Percentiles rank a stretch among this genome's conserved stretches.
phyloP scores from a whole-genome alignment of 30 jellyfish, hydroid and myxozoan species.

The Haliclystus octoradiatus region DNA sequence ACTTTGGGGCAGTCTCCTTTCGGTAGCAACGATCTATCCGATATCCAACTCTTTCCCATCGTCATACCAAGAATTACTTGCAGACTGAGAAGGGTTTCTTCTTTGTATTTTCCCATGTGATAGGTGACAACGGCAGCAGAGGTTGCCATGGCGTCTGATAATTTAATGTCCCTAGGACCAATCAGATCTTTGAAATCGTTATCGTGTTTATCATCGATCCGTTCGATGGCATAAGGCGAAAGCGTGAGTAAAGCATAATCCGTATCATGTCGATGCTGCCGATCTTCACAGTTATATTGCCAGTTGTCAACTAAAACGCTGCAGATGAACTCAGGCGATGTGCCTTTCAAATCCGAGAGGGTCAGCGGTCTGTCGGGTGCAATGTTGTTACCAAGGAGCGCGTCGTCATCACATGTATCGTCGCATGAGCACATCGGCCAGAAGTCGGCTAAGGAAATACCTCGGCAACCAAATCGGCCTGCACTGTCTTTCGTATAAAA shows the following conservation, averaged over 20 bases:
- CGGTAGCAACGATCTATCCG: slow-evolving; percentile 28
- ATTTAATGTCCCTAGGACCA: slow-evolving; percentile 31
- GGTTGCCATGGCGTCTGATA: slow-evolving; percentile 76
- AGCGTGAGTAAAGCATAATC: slow-evolving; percentile 35
- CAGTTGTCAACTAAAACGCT: slow-evolving; percentile 57
- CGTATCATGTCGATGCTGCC: neutral
- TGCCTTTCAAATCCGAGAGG: slow-evolving; percentile 26
- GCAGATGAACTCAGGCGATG: slow-evolving; percentile 32
- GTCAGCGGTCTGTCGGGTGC: slow-evolving; percentile 17
- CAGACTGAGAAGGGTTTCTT: slow-evolving; percentile 33
- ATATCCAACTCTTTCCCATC: slow-evolving; percentile 54
- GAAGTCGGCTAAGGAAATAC: slow-evolving; percentile 34
- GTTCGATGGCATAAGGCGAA: slow-evolving; percentile 40
- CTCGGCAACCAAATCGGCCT: slow-evolving; percentile 49
- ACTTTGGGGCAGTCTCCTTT: slow-evolving; percentile 2
- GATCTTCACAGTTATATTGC: slow-evolving; percentile 12
- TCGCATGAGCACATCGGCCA: slow-evolving; percentile 20
- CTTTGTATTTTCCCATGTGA: slow-evolving; percentile 40
- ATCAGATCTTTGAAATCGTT: slow-evolving; percentile 37
- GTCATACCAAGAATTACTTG: slow-evolving; percentile 57
- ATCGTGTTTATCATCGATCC: slow-evolving; percentile 42
- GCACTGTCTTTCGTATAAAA: slow-evolving; percentile 46
- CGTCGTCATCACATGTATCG: neutral
- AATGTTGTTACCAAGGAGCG: slow-evolving; percentile 6
- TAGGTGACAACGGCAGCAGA: slow-evolving; percentile 55